A percentile compares a stretch with the other conserved stretches of the same genome.
phyloP scores from a whole-genome alignment of 2,888 invertebrate species.

The Cephus sareptanus region DNA sequence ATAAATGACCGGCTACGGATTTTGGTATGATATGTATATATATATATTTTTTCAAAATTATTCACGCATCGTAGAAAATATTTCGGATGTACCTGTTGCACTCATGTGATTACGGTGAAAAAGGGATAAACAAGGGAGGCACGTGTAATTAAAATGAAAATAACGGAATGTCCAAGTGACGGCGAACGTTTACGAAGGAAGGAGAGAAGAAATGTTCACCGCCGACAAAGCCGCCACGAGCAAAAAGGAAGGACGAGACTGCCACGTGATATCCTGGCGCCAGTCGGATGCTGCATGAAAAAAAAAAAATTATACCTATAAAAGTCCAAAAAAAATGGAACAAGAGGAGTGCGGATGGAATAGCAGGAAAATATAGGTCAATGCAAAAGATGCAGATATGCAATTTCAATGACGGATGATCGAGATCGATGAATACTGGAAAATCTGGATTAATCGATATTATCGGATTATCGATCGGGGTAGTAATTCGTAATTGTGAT shows the following conservation, averaged over 20 bases:
- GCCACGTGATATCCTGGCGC: conserved; percentile 31
- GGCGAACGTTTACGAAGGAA: neutral
- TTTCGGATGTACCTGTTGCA: neutral
- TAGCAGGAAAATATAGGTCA: neutral
- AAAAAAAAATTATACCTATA: conserved; percentile 19
- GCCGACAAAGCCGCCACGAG: neutral
- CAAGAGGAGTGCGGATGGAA: neutral
- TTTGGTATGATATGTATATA: too few species aligned
- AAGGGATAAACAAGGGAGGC: neutral
- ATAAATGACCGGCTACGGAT: neutral
- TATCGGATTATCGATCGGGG: too few species aligned
- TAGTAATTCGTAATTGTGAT: too few species aligned
- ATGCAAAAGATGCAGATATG: neutral
- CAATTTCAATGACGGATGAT: neutral
- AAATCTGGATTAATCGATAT: neutral
- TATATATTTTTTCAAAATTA: neutral
- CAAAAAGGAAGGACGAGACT: neutral
- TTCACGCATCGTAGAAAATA: neutral
- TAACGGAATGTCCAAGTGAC: neutral
- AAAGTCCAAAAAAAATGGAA: neutral
- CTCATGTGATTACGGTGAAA: neutral
- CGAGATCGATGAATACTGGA: neutral
- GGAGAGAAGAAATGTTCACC: neutral
- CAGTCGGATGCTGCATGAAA: conserved; percentile 31
- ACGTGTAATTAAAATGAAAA: neutral